Evolutionary conservation across 2,888 invertebrate species (phyloP), one percentile per base, ranked within the genome.

Genomic region (Melanotus villosus): DNA sequence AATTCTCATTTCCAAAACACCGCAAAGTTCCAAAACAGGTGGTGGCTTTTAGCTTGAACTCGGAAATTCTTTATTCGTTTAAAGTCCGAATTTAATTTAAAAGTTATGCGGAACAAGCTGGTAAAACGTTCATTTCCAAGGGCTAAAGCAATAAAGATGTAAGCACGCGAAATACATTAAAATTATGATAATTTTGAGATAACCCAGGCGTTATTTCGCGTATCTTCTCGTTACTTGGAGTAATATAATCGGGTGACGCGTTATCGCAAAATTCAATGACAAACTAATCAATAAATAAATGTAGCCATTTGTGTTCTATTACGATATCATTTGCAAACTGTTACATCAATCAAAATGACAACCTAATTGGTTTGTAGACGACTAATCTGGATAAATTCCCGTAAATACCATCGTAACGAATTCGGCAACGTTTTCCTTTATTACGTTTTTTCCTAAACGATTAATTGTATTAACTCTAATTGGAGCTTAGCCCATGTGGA

Each of bases 201-300:
- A 23, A 47, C 4, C 12, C 12, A 12, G 23, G 3, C 9, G 16
- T 10, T 23, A 47, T 9, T 38, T 16, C 16, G 12, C 14, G 16
- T n/a, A n/a, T 16, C 41, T 16, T 1, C 2, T 1, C 12, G 38
- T 14, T 14, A 14, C 12, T 38, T 12, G 5, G 36, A 36, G 14
- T 14, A 14, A 10, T 12, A 36, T n/a, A n/a, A n/a, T 43, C 18
- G 2, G 0, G 16, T 18, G n/a, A 32, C 26, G 6, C 12, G 26
- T 32, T 34, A 32, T 34, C 52, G 16, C 16, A 26, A 47, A 43
- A 21, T 23, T 23, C 32, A 52, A 32, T 34, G 32, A 62, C 38
- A 62, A 47, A 62, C 10, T 36, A 50, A 62, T 62, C 62, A 62
- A 62, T 62, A 62, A 62, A 62, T 38, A 45, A 41, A 45, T 45